phyloP scores from a whole-genome alignment of 2,113 vertebrate species.

The Microtus richardsoni region DNA sequence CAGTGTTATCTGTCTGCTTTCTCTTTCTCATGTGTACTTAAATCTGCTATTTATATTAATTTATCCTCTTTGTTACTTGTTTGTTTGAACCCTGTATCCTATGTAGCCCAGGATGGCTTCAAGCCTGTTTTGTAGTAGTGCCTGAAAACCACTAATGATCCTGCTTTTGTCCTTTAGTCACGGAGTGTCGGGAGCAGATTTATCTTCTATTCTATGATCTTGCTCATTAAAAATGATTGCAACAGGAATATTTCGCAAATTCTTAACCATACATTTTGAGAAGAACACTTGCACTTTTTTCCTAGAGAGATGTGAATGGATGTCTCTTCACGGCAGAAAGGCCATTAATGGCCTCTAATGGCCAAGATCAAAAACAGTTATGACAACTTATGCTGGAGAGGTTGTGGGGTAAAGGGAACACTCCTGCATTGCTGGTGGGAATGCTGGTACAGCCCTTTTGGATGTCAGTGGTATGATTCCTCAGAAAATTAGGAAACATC shows the following conservation, averaged over 20 bases:
- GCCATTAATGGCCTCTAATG: neutral
- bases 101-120: neutral
- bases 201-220: neutral
- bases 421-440: too few species aligned
- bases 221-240: neutral
- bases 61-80: neutral
- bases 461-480: fast-evolving
- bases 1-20: neutral
- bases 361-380: too few species aligned
- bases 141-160: neutral
- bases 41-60: neutral
- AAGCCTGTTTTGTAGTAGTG: neutral
- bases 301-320: neutral
- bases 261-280: neutral
- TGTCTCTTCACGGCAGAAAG: neutral
- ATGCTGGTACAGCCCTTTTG: too few species aligned
- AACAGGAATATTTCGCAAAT: neutral
- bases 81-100: neutral
- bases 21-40: neutral
- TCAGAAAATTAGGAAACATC: too few species aligned
- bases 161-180: neutral
- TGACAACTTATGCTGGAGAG: too few species aligned
- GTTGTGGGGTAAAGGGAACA: too few species aligned
- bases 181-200: neutral
- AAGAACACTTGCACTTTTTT: neutral